These are phyloP conservation scores for Cynopterus sphinx DNA, from an alignment of 2,797 vertebrate genomes.

Conservation along the genomic window DNA sequence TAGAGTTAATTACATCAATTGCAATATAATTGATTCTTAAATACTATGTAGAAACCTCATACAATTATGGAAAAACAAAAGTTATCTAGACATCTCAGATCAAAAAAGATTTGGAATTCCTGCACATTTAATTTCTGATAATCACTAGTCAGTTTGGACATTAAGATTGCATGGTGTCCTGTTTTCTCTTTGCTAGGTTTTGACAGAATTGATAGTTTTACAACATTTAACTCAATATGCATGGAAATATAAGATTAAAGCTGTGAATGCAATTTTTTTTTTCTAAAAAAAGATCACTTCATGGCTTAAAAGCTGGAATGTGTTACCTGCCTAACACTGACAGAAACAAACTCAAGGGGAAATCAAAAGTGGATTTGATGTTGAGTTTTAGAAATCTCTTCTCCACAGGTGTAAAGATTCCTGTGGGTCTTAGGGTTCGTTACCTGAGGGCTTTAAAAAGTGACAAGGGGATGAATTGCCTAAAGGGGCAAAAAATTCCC, in stretches of 20 bases:
- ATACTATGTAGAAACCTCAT: constrained; percentile 90
- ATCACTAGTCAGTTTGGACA: constrained; percentile 89
- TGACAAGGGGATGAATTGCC: constrained; percentile 80
- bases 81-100: constrained; percentile 89
- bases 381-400: constrained; percentile 82
- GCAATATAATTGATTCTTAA: constrained; percentile 93
- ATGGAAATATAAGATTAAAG: constrained; percentile 89
- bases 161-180: constrained; percentile 90
- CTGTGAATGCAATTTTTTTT: constrained; percentile 82
- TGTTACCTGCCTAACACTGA: constrained; percentile 83
- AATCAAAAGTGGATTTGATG: constrained; percentile 78
- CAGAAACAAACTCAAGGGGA: constrained; percentile 76
- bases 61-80: constrained; percentile 92
- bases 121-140: constrained; percentile 89
- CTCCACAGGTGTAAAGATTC: constrained; percentile 78
- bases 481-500: constrained; percentile 69
- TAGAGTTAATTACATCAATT: constrained; percentile 94
- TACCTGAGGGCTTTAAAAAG: constrained; percentile 77
- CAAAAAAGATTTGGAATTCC: constrained; percentile 90
- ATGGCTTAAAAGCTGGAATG: constrained; percentile 85
- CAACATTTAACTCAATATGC: constrained; percentile 89
- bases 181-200: constrained; percentile 88
- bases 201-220: constrained; percentile 91
- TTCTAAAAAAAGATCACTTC: constrained; percentile 82
- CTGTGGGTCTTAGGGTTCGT: constrained; percentile 70